Base-by-base conservation (phyloP, 1,140 invertebrate species). In the Caenorhabditis latens region DNA sequence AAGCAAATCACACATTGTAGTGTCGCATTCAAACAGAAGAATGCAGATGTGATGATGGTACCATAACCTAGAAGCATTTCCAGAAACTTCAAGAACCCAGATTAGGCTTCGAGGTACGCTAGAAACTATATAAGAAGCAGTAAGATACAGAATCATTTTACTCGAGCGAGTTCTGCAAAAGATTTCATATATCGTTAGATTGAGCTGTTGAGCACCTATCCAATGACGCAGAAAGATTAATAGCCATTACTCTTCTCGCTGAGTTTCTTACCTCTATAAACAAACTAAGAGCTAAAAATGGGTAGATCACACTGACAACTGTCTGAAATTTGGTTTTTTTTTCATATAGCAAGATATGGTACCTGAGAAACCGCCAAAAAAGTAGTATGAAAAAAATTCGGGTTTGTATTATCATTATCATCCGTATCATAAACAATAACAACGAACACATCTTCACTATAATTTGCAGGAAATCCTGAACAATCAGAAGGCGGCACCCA, bases 21-120 rank as follows among this genome's bases (percentile, higher is more conserved):
- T 0, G 11, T 0, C 9, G 40, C 42, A 46, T 71, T 71, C 1
- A 71, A 14, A 19, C 8, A 71, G 43, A 71, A 71, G 3, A 71
- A 46, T 46, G n/a, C 4, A 19, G 65, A 71, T 6, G 16, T 19
- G 13, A 71, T 4, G 5, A 71, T 46, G 16, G 13, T 46, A 46
- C 65, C 65, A 16, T 71, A 71, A 16, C 65, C 65, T 46, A 71
- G 13, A 11, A 71, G 19, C n/a, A 71, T 14, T n/a, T 71, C 65
- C 42, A 71, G 21, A 19, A 14, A 42, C 11, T 2, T 6, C 5
- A 71, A 46, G 7, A 6, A 46, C 7, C 65, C 65, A 71, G 13
- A 71, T 71, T 0, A 43, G 0, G 9, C 65, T 9, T 5, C 11
- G 13, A 7, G 65, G 65, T 43, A 42, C 43, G 43, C 40, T 71